These are phyloP conservation scores for Mya arenaria DNA, from an alignment of 1,140 invertebrate species.

Conservation along the genomic window DNA sequence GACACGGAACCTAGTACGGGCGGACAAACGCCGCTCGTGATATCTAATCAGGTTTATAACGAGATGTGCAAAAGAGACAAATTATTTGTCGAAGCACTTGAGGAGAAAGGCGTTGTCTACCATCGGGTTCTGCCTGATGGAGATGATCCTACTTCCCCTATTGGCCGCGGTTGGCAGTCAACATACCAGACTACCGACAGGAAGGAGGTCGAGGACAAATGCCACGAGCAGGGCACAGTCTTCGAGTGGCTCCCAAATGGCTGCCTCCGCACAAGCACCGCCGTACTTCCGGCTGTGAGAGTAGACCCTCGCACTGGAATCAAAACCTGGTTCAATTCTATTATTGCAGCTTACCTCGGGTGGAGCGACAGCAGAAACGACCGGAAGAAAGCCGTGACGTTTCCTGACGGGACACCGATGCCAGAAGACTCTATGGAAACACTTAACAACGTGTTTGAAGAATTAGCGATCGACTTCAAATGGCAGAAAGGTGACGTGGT, in stretches of 20 bases:
- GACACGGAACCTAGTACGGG: conserved; percentile 64
- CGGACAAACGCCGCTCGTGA: conserved; percentile 70
- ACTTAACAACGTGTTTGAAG: conserved; percentile 62
- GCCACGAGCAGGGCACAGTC: conserved; percentile 58
- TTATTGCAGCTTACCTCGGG: conserved; percentile 73
- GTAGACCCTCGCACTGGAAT: conserved; percentile 67
- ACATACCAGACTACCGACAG: conserved; percentile 67
- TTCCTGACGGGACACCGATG: conserved; percentile 62
- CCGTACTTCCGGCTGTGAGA: conserved; percentile 64
- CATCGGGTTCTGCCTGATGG: conserved; percentile 65
- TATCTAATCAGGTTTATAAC: conserved; percentile 69
- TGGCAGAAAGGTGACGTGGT: conserved; percentile 73
- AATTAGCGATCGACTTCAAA: conserved; percentile 65
- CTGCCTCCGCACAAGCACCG: conserved; percentile 69
- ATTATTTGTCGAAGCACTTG: conserved; percentile 64
- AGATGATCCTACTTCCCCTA: conserved; percentile 65
- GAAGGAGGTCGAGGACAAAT: conserved; percentile 66
- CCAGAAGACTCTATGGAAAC: conserved; percentile 61
- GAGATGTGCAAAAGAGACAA: conserved; percentile 60
- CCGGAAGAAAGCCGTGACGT: conserved; percentile 68
- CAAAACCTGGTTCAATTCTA: conserved; percentile 75
- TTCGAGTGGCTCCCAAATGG: conserved; percentile 72
- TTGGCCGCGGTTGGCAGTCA: conserved; percentile 73
- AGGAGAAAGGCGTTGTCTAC: conserved; percentile 67
- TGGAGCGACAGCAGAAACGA: conserved; percentile 72